Conservation (phyloP, 2,113 vertebrate genomes). For the Tetrax tetrax region DNA sequence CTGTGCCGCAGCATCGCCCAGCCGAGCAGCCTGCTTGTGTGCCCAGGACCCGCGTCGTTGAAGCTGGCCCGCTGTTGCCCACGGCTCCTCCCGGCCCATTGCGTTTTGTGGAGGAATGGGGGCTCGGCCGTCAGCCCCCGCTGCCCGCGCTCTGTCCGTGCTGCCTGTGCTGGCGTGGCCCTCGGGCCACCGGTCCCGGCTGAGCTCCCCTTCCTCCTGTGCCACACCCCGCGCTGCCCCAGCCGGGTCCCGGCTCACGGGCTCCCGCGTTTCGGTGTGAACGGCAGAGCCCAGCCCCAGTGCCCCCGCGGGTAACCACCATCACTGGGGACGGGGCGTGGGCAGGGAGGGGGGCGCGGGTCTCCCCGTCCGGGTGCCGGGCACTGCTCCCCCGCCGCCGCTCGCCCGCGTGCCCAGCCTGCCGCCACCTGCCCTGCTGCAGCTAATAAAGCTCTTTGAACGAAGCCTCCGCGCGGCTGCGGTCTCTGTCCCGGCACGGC, state of each 20-base stretch:
- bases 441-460: constrained; percentile 78
- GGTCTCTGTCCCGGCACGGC: not conserved
- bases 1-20: not conserved
- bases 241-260: not conserved
- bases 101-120: not conserved
- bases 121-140: rapidly evolving
- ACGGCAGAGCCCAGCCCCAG: not conserved
- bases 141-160: rapidly evolving
- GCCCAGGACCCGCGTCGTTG: not conserved
- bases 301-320: not conserved
- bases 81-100: not conserved
- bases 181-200: rapidly evolving
- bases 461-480: not conserved
- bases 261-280: not conserved
- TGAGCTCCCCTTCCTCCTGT: not conserved
- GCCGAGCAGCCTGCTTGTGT: not conserved
- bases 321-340: not conserved
- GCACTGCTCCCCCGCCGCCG: not conserved
- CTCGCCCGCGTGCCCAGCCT: constrained; percentile 5
- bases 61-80: not conserved
- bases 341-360: not conserved
- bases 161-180: not conserved
- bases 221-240: rapidly evolving
- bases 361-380: rapidly evolving
- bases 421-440: constrained; percentile 64